These are phyloP conservation scores for Oryzaephilus surinamensis DNA, from an alignment of 1,140 invertebrate genomes.

Conservation along the genomic window DNA sequence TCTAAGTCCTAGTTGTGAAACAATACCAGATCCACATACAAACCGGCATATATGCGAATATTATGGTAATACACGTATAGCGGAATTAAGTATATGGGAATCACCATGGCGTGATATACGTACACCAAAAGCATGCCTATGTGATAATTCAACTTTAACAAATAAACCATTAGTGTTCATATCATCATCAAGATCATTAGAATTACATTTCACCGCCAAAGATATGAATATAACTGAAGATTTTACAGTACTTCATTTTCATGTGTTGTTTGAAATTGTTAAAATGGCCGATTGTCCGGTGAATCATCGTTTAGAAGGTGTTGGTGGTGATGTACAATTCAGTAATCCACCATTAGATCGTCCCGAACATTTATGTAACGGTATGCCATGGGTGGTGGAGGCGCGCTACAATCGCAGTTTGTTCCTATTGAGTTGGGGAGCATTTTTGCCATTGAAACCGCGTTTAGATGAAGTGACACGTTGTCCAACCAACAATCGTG, in stretches of 20 bases:
- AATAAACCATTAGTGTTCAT: slow-evolving; percentile 49
- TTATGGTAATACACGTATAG: slow-evolving; percentile 42
- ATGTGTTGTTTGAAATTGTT: slow-evolving; percentile 54
- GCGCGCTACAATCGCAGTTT: slow-evolving; percentile 62
- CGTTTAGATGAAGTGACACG: slow-evolving; percentile 44
- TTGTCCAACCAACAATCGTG: slow-evolving; percentile 50
- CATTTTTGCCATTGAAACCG: slow-evolving; percentile 41
- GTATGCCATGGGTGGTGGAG: slow-evolving; percentile 62
- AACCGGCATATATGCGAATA: slow-evolving; percentile 40
- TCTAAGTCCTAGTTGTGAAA: slow-evolving; percentile 50
- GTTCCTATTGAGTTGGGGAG: slow-evolving; percentile 64
- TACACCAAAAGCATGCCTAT: slow-evolving; percentile 54
- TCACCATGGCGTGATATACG: slow-evolving; percentile 53
- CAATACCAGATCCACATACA: slow-evolving; percentile 59
- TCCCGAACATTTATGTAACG: slow-evolving; percentile 56
- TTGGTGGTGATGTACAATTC: slow-evolving; percentile 50
- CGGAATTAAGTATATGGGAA: slow-evolving; percentile 50
- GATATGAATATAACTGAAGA: slow-evolving; percentile 58
- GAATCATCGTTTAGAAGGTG: slow-evolving; percentile 49
- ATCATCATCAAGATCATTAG: slow-evolving; percentile 49
- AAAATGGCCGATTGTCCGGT: slow-evolving; percentile 52
- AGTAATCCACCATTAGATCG: slow-evolving; percentile 47
- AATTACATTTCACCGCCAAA: slow-evolving; percentile 51
- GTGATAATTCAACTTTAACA: slow-evolving; percentile 51
- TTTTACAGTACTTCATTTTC: slow-evolving; percentile 56